Conservation (phyloP, 2,113 vertebrate species). For the Todiramphus saurophagus region DNA sequence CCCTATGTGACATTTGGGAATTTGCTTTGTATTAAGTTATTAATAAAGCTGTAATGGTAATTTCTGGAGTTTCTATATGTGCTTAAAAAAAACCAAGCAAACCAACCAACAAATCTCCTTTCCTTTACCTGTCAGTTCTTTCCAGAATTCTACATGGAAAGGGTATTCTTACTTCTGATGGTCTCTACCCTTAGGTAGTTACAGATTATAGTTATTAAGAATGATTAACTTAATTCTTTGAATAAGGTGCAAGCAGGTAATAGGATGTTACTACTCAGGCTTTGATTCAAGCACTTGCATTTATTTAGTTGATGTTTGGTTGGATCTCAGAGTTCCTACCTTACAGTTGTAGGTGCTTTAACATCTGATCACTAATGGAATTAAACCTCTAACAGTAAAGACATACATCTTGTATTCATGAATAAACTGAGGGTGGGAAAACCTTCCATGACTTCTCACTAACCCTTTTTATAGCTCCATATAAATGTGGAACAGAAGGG, state of each 20-base stretch:
- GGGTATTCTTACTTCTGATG: neutral
- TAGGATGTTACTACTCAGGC: neutral
- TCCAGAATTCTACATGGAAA: neutral
- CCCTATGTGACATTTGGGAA: neutral
- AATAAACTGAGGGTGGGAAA: conserved; percentile 7
- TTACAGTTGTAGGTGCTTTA: neutral
- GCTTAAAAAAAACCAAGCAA: neutral
- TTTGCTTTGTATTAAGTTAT: neutral
- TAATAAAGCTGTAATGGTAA: neutral
- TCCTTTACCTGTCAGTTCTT: neutral
- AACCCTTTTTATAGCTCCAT: conserved; percentile 38
- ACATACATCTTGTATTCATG: neutral
- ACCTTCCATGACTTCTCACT: conserved; percentile 55
- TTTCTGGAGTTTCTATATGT: neutral
- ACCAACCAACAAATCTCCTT: too few species aligned
- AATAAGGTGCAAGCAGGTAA: neutral
- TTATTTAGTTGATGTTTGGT: neutral
- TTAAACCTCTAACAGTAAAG: neutral
- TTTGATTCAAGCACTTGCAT: neutral
- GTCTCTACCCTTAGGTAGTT: neutral
- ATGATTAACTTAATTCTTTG: neutral
- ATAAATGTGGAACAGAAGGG: conserved; percentile 27
- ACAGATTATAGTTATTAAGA: neutral
- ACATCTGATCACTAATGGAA: neutral
- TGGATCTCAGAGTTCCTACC: neutral